Percentiles rank a stretch among this genome's conserved stretches.
phyloP scores from a whole-genome alignment of 2,888 invertebrate species.

The Drosophila algonquin region DNA sequence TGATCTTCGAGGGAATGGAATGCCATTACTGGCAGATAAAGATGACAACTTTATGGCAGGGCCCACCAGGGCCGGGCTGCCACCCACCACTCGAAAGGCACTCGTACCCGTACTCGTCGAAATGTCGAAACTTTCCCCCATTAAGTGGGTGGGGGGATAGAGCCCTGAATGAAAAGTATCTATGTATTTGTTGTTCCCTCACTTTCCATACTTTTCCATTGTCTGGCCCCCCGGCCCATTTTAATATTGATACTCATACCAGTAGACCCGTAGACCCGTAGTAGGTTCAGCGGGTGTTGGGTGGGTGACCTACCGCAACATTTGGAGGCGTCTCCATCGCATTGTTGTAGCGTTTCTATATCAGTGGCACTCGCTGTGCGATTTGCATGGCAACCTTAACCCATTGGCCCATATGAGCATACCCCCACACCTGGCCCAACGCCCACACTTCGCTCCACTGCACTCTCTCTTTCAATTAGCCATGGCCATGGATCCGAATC shows the following conservation, averaged over 20 bases:
- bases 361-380: background rate
- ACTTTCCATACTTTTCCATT: conserved; percentile 28
- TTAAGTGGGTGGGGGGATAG: conserved; percentile 3
- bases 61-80: too few species aligned
- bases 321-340: conserved; percentile 5
- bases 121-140: conserved; percentile 29
- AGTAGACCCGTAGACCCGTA: background rate
- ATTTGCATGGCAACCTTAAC: conserved; percentile 71
- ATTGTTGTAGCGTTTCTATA: background rate
- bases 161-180: too few species aligned
- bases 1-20: background rate
- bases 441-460: background rate
- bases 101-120: background rate
- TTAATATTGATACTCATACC: conserved; percentile 23
- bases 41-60: too few species aligned
- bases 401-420: conserved; percentile 62
- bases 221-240: conserved; percentile 9
- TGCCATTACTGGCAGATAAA: too few species aligned
- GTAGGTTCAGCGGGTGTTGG: background rate
- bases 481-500: conserved; percentile 7
- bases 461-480: conserved; percentile 62
- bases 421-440: conserved; percentile 8
- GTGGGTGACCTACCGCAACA: conserved; percentile 36
- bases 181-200: background rate
- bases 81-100: background rate